phyloP scores from a whole-genome alignment of 2,113 vertebrate species.

The Dipodomys merriami region DNA sequence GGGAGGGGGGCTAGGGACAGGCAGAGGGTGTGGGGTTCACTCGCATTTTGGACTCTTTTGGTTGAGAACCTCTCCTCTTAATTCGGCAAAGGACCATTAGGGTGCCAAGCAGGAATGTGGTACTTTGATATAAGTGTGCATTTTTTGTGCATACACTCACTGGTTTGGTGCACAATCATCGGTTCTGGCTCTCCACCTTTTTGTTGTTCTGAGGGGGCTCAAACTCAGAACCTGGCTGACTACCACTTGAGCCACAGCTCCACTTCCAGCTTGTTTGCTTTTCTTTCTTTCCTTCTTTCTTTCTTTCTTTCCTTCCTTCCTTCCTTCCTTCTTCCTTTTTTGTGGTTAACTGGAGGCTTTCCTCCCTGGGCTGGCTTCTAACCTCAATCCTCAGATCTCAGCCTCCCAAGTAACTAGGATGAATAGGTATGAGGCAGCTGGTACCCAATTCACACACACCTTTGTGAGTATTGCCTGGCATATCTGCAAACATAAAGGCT shows the following conservation, averaged over 20 bases:
- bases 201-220: no score
- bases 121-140: background rate
- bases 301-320: no score
- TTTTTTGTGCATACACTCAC: background rate
- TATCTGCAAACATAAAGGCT: background rate
- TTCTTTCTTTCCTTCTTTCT: no score
- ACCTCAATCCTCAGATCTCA: no score
- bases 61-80: background rate
- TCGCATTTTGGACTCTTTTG: background rate
- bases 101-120: background rate
- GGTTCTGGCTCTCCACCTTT: background rate
- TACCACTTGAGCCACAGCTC: no score
- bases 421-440: no score
- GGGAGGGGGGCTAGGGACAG: constrained; percentile 50
- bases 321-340: no score
- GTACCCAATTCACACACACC: background rate
- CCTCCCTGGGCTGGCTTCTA: no score
- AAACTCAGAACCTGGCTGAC: no score
- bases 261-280: no score
- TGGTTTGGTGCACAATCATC: background rate
- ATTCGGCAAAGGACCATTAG: background rate
- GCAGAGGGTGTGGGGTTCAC: background rate
- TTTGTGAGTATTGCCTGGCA: background rate
- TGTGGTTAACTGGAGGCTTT: no score
- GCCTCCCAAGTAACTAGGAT: no score